phyloP scores from a whole-genome alignment of 2,888 invertebrate species.

The Nasonovia ribisnigri region DNA sequence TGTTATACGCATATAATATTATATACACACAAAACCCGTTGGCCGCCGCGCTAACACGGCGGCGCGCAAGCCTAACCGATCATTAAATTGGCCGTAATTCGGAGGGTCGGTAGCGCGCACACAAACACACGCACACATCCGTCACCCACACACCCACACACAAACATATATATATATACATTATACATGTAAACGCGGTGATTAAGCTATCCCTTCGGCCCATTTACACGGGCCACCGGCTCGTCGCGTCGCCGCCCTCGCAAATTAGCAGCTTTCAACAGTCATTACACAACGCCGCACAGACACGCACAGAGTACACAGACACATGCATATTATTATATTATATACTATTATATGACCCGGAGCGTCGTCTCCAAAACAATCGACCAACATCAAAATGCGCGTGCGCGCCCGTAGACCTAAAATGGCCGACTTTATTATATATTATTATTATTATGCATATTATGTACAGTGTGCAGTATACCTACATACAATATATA shows the following conservation, averaged over 20 bases:
- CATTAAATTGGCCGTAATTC: constrained; percentile 64
- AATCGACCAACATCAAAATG: constrained; percentile 54
- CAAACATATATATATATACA: not conserved
- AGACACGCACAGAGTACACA: constrained; percentile 40
- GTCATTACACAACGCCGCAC: constrained; percentile 66
- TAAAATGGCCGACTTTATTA: constrained; percentile 38
- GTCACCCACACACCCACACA: not conserved
- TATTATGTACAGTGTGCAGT: not conserved
- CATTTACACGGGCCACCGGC: constrained; percentile 66
- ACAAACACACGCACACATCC: not conserved
- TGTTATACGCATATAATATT: not conserved
- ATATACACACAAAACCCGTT: constrained; percentile 20
- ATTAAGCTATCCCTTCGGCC: constrained; percentile 64
- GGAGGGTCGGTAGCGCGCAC: constrained; percentile 40
- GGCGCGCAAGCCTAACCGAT: constrained; percentile 48
- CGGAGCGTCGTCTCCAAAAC: constrained; percentile 53
- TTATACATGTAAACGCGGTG: constrained; percentile 13
- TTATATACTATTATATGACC: constrained; percentile 10
- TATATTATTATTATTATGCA: not conserved
- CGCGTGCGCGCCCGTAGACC: not conserved
- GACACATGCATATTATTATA: not conserved
- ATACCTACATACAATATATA: too few species aligned
- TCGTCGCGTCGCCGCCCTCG: constrained; percentile 64
- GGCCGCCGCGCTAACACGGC: not conserved
- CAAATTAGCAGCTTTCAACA: constrained; percentile 68